Conservation (phyloP, 2,113 vertebrate species). For the Peromyscus polionotus region DNA sequence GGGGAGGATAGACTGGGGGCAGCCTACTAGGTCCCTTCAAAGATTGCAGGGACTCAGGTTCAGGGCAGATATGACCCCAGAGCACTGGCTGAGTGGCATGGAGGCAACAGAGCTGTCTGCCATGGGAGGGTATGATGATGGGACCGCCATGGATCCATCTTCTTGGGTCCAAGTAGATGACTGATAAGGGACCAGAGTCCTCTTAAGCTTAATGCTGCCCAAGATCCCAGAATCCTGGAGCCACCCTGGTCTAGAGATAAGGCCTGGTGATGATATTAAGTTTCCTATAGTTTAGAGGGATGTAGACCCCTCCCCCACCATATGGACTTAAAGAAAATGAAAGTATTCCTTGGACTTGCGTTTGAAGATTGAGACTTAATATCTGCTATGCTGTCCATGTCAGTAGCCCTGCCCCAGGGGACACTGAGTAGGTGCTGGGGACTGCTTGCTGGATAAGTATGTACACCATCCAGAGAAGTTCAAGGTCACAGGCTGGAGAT, state of each 20-base stretch:
- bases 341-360: neutral
- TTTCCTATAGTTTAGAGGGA: neutral
- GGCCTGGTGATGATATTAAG: neutral
- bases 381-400: neutral
- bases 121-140: neutral
- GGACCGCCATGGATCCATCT: neutral
- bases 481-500: neutral
- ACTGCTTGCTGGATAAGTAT: neutral
- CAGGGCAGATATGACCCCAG: neutral
- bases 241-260: neutral
- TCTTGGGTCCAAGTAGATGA: neutral
- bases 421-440: neutral
- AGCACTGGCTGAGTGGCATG: neutral
- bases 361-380: neutral
- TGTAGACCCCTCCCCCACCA: neutral
- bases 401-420: neutral
- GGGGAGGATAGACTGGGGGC: neutral
- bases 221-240: neutral
- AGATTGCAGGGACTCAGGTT: neutral
- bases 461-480: neutral
- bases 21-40: neutral
- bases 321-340: neutral
- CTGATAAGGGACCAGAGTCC: neutral
- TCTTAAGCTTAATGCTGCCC: neutral
- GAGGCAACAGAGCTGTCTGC: neutral